Conservation (phyloP, 2,113 vertebrate genomes). For the Mixornis gularis region DNA sequence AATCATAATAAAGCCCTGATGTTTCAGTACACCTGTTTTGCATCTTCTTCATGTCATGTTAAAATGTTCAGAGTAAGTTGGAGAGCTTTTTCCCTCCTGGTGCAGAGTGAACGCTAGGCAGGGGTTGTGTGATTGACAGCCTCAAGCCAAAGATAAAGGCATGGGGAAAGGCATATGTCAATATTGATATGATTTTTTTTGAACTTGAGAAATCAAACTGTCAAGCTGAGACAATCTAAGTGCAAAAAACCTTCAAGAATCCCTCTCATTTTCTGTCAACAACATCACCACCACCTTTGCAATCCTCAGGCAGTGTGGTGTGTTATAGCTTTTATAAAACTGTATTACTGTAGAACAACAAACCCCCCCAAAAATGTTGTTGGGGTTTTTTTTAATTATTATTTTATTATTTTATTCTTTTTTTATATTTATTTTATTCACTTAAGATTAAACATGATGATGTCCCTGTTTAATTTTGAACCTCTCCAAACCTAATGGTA, state of each 20-base stretch:
- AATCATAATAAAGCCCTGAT: not conserved
- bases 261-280: not conserved
- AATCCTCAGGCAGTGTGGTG: not conserved
- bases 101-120: not conserved
- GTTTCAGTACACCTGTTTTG: not conserved
- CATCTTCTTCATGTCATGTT: not conserved
- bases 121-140: not conserved
- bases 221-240: not conserved
- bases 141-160: not conserved
- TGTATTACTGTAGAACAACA: not conserved
- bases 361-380: accelerated
- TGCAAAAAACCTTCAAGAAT: not conserved
- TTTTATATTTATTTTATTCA: not conserved
- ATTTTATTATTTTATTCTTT: not conserved
- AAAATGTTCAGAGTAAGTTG: not conserved
- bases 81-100: not conserved
- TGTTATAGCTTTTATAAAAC: not conserved
- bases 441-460: not conserved
- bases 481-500: not conserved
- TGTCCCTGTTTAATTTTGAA: not conserved
- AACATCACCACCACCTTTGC: not conserved
- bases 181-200: not conserved
- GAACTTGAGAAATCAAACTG: not conserved
- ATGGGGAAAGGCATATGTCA: not conserved
- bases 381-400: not conserved